phyloP scores from a whole-genome alignment of 1,140 invertebrate genomes.

The Hylaeus anthracinus region DNA sequence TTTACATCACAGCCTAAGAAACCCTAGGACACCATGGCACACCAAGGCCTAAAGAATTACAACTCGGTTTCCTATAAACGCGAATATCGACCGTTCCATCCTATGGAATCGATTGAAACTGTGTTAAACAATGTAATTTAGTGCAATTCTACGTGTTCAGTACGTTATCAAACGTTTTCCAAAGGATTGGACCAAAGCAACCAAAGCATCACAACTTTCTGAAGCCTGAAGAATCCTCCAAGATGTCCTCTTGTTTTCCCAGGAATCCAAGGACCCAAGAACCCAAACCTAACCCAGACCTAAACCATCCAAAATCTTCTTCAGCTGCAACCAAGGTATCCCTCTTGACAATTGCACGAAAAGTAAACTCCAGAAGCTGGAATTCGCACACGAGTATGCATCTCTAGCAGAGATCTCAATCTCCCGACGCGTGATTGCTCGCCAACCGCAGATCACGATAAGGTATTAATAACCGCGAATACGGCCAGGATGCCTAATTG shows the following conservation, averaged over 20 bases:
- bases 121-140: no score
- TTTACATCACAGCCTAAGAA: no score
- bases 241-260: neutral
- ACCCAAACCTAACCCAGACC: no score
- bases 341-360: conserved; percentile 28
- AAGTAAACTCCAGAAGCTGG: conserved; percentile 33
- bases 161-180: no score
- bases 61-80: no score
- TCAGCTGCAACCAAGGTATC: neutral
- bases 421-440: conserved; percentile 45
- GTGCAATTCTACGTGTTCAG: no score
- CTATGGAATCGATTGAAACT: no score
- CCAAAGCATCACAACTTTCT: neutral
- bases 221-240: neutral
- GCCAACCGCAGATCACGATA: conserved; percentile 46
- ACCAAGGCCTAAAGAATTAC: no score
- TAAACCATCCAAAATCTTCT: no score
- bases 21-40: no score
- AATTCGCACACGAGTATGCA: conserved; percentile 42
- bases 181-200: no score
- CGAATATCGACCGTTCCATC: no score
- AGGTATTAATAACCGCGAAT: conserved; percentile 60
- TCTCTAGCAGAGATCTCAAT: conserved; percentile 48
- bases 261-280: neutral
- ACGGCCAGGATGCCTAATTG: conserved; percentile 54